These are phyloP conservation scores for Aphis gossypii DNA, from an alignment of 1,140 invertebrate genomes.

Conservation along the genomic window DNA sequence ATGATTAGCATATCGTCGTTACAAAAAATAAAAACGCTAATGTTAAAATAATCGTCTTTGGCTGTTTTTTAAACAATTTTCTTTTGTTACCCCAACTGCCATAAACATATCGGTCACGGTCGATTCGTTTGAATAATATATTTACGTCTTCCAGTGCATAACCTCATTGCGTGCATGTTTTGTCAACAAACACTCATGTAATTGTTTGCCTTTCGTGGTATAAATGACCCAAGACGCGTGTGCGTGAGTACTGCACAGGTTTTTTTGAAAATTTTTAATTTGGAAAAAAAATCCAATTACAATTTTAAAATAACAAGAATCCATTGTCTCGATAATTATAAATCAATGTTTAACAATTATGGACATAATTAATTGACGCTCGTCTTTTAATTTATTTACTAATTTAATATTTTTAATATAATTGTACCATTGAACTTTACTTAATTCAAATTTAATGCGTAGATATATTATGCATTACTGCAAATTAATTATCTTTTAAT, in stretches of 20 bases:
- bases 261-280: background rate
- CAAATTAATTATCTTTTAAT: background rate
- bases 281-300: background rate
- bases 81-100: background rate
- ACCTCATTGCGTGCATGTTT: background rate
- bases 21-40: slow-evolving; percentile 18
- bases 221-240: background rate
- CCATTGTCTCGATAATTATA: background rate
- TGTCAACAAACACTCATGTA: background rate
- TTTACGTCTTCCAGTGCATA: background rate
- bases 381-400: background rate
- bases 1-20: slow-evolving; percentile 53
- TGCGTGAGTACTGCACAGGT: background rate
- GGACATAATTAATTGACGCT: background rate
- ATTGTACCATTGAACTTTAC: background rate
- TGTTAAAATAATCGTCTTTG: slow-evolving; percentile 41
- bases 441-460: background rate
- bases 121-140: slow-evolving; percentile 26
- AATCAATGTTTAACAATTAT: background rate
- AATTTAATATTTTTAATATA: background rate
- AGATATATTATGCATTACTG: background rate
- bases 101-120: background rate
- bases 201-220: background rate
- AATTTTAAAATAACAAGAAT: background rate
- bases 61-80: background rate